phyloP scores from a whole-genome alignment of 2,113 vertebrate species.

The Otolemur garnettii region DNA sequence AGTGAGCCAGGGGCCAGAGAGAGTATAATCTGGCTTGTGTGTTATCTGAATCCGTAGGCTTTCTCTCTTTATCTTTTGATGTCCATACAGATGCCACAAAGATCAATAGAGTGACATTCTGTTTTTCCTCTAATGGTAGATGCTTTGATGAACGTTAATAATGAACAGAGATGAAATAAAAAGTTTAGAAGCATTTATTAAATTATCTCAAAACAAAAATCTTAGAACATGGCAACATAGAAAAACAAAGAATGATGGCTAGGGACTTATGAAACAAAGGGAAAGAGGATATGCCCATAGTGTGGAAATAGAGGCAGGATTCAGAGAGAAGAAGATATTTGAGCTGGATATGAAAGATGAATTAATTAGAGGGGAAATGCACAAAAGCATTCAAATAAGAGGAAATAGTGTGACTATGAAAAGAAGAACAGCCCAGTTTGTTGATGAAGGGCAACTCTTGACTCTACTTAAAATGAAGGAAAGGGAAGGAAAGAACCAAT shows the following conservation, averaged over 20 bases:
- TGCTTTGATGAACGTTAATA: neutral
- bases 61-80: neutral
- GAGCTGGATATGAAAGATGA: neutral
- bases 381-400: neutral
- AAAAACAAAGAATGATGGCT: neutral
- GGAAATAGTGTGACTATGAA: neutral
- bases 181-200: neutral
- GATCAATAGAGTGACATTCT: neutral
- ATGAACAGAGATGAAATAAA: constrained; percentile 27
- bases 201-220: neutral
- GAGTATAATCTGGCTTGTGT: neutral
- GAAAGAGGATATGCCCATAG: neutral
- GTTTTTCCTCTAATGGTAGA: neutral
- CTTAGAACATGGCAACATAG: neutral
- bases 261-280: neutral
- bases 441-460: neutral
- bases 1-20: neutral
- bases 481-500: neutral
- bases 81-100: neutral
- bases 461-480: neutral
- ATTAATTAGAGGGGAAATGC: neutral
- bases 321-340: neutral
- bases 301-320: neutral
- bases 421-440: neutral
- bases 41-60: neutral